Conservation (phyloP, 2,797 vertebrate species). For the Arrhamphus sclerolepis region DNA sequence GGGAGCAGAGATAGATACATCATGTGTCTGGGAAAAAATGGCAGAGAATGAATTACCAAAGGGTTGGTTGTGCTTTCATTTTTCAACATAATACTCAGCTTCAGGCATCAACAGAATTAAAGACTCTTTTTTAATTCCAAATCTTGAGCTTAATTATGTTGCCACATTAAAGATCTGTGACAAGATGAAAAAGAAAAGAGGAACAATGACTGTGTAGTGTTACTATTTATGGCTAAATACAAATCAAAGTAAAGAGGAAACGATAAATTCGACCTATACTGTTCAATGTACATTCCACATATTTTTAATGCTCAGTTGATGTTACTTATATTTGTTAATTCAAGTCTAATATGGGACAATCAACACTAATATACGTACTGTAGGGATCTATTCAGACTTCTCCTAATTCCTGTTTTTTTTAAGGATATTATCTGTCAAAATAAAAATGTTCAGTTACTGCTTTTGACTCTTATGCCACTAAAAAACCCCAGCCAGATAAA, state of each 20-base stretch:
- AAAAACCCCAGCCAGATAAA: no score
- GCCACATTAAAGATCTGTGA: not conserved
- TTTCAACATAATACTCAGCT: not conserved
- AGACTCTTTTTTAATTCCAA: not conserved
- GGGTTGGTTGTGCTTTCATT: not conserved
- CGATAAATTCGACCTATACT: not conserved
- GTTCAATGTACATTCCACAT: not conserved
- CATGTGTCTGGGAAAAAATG: no score
- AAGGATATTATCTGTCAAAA: no score
- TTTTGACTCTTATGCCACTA: no score
- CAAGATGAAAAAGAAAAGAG: slow-evolving; percentile 6
- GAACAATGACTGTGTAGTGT: slow-evolving; percentile 2
- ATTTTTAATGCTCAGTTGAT: slow-evolving; percentile 4
- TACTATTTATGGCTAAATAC: not conserved
- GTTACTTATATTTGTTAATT: slow-evolving; percentile 2
- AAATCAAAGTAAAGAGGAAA: slow-evolving; percentile 8
- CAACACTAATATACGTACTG: no score
- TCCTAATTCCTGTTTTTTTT: no score
- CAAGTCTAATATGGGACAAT: no score
- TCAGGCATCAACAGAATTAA: not conserved
- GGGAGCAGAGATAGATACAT: not conserved
- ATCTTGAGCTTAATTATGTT: not conserved
- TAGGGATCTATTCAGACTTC: no score
- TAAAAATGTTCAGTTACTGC: no score
- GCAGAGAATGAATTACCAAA: not conserved